Base-by-base conservation (phyloP, 2,888 invertebrate species). In the Meliscaeva auricollis region DNA sequence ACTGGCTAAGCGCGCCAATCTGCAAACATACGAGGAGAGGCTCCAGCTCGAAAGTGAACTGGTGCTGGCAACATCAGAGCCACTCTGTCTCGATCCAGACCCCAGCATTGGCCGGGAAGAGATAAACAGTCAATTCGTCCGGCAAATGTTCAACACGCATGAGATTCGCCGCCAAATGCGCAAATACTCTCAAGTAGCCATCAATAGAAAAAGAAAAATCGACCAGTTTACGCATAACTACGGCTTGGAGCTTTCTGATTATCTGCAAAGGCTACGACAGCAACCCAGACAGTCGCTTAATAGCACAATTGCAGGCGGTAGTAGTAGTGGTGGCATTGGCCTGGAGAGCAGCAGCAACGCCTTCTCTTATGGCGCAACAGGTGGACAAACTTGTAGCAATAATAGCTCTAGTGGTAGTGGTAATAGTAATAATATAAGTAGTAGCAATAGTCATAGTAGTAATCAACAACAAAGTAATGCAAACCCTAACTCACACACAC, bases 11-110 rank as follows among this genome's bases (percentile, higher is more conserved):
- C 77, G 75, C 68, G 80, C 79, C 73, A 69, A 74, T 64, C 58
- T 73, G 58, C 69, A 56, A 50, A 50, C 64, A 50, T 72, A 81
- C 76, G 92, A 92, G 78, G 92, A 92, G 82, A 90, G 90, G 78
- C 88, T 92, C 30, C 88, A 89, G 22, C 83, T 92, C 64, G 98
- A 98, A 91, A 96, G 97, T 87, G 96, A 97, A 88, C 92, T 98
- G 81, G 94, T 98, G 46, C 94, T 97, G 89, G 96, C 97, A 13
- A 96, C 97, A 4, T 95, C 96, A 87, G 97, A 97, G 13, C 97
- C 96, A 5, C 93, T 98, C 41, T 98, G 98, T 91, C 93, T 98
- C 68, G 98, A 98, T 92, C 97, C 98, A 3, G 95, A 96, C 89
- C 97, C 97, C 2, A 94, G 96, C 30, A 95, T 97, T 50, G 96